A percentile compares a stretch with the other conserved stretches of the same genome.
These are phyloP conservation scores for Ginglymostoma cirratum DNA, from an alignment of 2,113 vertebrate species.

Conservation along the genomic window DNA sequence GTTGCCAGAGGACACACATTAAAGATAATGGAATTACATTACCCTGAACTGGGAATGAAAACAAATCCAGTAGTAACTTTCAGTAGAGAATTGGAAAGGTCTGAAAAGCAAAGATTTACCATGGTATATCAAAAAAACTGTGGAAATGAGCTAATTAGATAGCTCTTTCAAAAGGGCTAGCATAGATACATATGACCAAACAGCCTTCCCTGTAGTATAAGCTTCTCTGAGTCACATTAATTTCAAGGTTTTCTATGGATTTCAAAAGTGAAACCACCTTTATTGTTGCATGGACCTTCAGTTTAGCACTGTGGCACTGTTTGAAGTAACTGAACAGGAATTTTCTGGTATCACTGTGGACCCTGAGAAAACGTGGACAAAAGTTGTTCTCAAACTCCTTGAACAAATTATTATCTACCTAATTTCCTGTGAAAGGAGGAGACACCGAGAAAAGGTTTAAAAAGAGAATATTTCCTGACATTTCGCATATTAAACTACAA, in stretches of 20 bases:
- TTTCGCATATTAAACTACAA: not conserved
- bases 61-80: not conserved
- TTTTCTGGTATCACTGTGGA: not conserved
- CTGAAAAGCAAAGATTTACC: not conserved
- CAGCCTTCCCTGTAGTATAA: not conserved
- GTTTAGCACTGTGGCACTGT: not conserved
- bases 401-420: not conserved
- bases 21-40: not conserved
- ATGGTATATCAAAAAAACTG: not conserved
- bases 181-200: not conserved
- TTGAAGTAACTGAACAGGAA: not conserved
- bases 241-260: not conserved
- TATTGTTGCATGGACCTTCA: not conserved
- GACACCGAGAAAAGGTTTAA: not conserved
- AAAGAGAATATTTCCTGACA: not conserved
- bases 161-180: not conserved
- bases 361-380: not conserved
- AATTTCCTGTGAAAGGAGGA: not conserved
- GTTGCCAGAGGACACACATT: not conserved
- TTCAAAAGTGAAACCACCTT: too few relatives aligned
- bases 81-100: not conserved
- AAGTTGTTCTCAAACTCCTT: not conserved
- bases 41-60: not conserved
- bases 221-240: not conserved
- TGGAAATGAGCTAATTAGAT: not conserved